Evolutionary conservation across 1,140 invertebrate species (phyloP), one percentile per base, ranked within the genome.

Genomic region (Lerema accius): DNA sequence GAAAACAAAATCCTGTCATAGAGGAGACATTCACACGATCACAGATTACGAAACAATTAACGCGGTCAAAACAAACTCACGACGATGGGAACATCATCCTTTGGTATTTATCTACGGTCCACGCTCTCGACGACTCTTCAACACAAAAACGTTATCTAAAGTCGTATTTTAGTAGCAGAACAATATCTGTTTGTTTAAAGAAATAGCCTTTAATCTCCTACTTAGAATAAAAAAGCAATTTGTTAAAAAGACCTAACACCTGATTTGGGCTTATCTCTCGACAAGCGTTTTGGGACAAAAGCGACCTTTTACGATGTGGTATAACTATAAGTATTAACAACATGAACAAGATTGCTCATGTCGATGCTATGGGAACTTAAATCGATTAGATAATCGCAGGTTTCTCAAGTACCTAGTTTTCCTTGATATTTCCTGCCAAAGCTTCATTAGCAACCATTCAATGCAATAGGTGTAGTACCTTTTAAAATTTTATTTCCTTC

Each of bases 31-130:
- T 82, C 79, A 79, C 79, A 84, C 81, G 76, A 71, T 68, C 64
- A 76, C 69, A 77, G 70, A 83, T 83, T 80, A 82, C 53, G 72
- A 63, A 69, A 75, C 80, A 86, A 84, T 86, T 85, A 85, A 79
- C 82, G 69, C 71, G 60, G 65, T 56, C 65, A 75, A 71, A 80
- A 65, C 72, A 79, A 83, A 80, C 74, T 73, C 17, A 26, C 50
- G 48, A 46, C 67, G 78, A 71, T 78, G 79, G 76, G 82, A 85
- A 81, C 72, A 19, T 59, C 60, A 66, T 69, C 63, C 56, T 65
- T 26, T 39, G 43, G 43, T 60, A 70, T 66, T 66, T 70, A 60
- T 67, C 60, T 67, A 56, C 49, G 56, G 28, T 42, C 35, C 40
- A 49, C 39, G 16, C 39, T 55, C 56, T 63, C 28, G 62, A 65